Conservation (phyloP, 92 coral and sea anemone genomes). For the Virgularia gustaviana region DNA sequence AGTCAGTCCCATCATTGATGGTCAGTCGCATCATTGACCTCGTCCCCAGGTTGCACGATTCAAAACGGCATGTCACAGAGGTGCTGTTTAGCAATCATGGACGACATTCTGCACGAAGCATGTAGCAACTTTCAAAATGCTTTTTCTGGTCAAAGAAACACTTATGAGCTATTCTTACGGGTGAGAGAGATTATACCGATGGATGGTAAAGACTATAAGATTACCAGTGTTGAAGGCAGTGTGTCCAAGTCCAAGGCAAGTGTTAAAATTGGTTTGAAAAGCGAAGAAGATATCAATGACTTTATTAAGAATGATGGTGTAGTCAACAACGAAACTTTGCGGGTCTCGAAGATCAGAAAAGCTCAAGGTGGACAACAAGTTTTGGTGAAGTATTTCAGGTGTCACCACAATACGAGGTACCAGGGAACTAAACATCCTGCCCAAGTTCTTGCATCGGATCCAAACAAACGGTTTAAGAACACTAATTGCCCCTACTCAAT, state of each 20-base stretch:
- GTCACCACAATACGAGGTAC: neutral
- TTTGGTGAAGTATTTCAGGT: neutral
- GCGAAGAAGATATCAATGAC: neutral
- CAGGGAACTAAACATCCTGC: neutral
- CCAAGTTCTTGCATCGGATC: neutral
- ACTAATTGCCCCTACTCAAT: conserved; percentile 14
- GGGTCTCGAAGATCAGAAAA: neutral
- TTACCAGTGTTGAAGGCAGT: neutral
- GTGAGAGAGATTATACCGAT: neutral
- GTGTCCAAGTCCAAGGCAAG: neutral
- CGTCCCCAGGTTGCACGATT: neutral
- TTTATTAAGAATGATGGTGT: neutral
- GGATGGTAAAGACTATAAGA: neutral
- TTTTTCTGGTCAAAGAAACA: conserved; percentile 9
- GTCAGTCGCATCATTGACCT: neutral
- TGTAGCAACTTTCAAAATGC: neutral
- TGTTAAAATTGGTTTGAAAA: neutral
- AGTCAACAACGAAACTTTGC: neutral
- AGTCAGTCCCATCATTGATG: too few species aligned
- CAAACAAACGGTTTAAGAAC: conserved; percentile 2
- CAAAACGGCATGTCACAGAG: neutral
- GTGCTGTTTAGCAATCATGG: neutral
- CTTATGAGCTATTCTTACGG: neutral
- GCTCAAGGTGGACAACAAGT: neutral
- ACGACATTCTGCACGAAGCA: neutral